Evolutionary conservation across 2,797 vertebrate species (phyloP), one percentile per base, ranked within the genome.

Genomic region (Serranus cabrilla): DNA sequence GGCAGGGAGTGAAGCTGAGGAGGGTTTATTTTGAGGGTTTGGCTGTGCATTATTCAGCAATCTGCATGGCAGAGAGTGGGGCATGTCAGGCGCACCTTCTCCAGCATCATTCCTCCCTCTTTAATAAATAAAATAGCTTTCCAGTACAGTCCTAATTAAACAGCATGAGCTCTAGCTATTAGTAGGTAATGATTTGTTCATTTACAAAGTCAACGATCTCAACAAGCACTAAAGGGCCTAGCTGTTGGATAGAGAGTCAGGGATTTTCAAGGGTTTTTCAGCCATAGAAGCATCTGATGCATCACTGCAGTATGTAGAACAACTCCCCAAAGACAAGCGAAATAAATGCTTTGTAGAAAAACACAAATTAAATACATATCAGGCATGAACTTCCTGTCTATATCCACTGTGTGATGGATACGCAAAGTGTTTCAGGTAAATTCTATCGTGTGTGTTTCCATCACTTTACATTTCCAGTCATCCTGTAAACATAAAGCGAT

Each of bases 1-100:
- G 49, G 54, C 57, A 52, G 58, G 31, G 31, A 81, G 73, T 10
- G 60, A 46, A 62, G 72, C 67, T 34, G 68, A 58, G 45, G 40
- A 59, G 49, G 78, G 75, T 83, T 87, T 88, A 87, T 88, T 91
- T 89, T 84, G 72, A 89, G 89, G 81, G 71, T 87, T 84, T 73
- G 73, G 63, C 57, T 60, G 90, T 93, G 87, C 91, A 93, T 94
- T 93, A 94, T 93, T 93, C 88, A 93, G 72, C 74, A 61, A 72
- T 73, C 81, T 7, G 47, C 80, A 81, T 78, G 87, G 76, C 78
- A 85, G 73, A 60, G 65, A 86, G 59, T 80, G 83, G 78, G 85
- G 69, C 75, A 76, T 76, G 80, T 81, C 88, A 83, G 72, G 47
- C 74, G 86, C 77, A 74, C 78, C 82, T 81, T 85, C 74, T 76